These are phyloP conservation scores for Poicephalus meyeri DNA, from an alignment of 2,113 vertebrate species.

Conservation along the genomic window DNA sequence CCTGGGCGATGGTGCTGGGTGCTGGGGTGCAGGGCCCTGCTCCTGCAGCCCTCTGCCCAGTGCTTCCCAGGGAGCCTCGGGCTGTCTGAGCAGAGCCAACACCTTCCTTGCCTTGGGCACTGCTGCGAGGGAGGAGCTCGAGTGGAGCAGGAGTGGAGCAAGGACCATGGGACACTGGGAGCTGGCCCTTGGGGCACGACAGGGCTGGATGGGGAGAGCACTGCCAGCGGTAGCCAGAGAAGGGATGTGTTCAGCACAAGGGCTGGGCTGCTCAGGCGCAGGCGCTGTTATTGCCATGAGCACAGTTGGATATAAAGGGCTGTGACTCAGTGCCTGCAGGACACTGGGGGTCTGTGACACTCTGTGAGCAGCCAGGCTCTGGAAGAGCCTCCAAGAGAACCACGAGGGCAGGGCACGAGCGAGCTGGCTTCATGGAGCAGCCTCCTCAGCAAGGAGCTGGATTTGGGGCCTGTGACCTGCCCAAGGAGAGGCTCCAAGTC, in stretches of 20 bases:
- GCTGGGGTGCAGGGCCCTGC: rapidly evolving
- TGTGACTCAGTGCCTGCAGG: neutral
- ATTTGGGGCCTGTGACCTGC: neutral
- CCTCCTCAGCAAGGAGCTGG: neutral
- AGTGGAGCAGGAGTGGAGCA: neutral
- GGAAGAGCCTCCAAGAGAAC: slow-evolving; percentile 40
- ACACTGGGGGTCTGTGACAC: neutral
- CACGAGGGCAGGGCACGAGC: neutral
- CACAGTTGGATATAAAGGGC: neutral
- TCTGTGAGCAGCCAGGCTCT: neutral
- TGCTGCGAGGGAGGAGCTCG: neutral
- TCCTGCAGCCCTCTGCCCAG: neutral
- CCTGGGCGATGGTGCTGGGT: rapidly evolving
- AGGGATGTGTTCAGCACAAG: neutral
- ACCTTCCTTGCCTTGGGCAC: neutral
- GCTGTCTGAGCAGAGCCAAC: rapidly evolving
- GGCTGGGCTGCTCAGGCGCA: neutral
- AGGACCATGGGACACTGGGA: rapidly evolving
- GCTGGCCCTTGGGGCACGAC: neutral
- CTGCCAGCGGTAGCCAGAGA: neutral
- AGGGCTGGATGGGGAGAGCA: rapidly evolving
- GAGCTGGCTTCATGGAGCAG: neutral
- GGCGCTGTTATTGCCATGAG: neutral
- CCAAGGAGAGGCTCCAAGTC: neutral
- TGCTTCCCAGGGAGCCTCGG: neutral